Percentiles rank a stretch among this genome's conserved stretches.
These are phyloP conservation scores for Planiliza haematocheilus DNA, from an alignment of 2,113 vertebrate species.

Conservation along the genomic window DNA sequence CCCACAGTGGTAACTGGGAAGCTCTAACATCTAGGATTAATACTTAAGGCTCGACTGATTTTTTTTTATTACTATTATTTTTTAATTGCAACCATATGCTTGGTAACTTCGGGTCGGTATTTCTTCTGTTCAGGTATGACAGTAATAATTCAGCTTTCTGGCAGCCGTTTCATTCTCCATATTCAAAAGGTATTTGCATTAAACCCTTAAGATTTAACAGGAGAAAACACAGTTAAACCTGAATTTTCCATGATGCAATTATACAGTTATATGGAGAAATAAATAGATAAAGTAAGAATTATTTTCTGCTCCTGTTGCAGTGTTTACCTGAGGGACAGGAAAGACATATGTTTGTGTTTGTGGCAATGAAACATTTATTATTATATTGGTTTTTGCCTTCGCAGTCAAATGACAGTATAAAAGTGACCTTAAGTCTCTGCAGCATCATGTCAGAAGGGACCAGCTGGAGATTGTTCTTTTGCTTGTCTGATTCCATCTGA, in stretches of 20 bases:
- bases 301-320: neutral
- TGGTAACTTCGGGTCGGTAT: neutral
- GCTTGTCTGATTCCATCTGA: slow-evolving; percentile 1
- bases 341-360: neutral
- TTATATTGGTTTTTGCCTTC: neutral
- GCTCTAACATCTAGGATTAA: neutral
- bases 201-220: rapidly evolving
- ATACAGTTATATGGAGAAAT: too few relatives aligned
- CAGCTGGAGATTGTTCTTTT: neutral
- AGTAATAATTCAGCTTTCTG: neutral
- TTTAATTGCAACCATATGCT: neutral
- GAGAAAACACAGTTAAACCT: neutral
- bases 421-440: neutral
- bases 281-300: neutral
- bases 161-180: neutral
- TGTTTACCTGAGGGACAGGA: neutral
- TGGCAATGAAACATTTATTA: neutral
- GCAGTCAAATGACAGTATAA: neutral
- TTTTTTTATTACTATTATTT: too few relatives aligned
- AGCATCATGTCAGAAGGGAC: neutral
- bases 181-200: neutral
- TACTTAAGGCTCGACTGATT: neutral
- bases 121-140: neutral
- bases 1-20: neutral
- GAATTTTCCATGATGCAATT: too few relatives aligned